Conservation (phyloP, 1,140 invertebrate genomes). For the Hycleus cichorii region DNA sequence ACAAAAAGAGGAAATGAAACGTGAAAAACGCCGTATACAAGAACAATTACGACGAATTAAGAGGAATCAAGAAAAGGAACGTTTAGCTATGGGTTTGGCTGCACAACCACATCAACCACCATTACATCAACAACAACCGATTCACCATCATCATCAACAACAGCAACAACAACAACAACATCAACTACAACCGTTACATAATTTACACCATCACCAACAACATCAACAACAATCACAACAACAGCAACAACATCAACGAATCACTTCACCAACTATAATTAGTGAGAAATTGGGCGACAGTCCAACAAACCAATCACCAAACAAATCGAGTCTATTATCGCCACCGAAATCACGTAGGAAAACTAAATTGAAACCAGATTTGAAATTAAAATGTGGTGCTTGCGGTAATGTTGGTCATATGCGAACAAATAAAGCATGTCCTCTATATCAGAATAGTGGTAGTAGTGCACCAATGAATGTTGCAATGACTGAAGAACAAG, state of each 20-base stretch:
- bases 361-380: slow-evolving; percentile 79
- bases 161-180: no score
- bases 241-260: no score
- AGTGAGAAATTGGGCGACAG: slow-evolving; percentile 20
- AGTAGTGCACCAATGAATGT: slow-evolving; percentile 60
- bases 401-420: slow-evolving; percentile 84
- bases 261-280: slow-evolving; percentile 4
- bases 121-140: no score
- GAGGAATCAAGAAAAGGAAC: slow-evolving; percentile 82
- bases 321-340: slow-evolving; percentile 22
- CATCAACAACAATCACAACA: no score
- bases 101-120: not conserved
- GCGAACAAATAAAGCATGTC: slow-evolving; percentile 93
- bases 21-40: slow-evolving; percentile 92
- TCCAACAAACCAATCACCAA: slow-evolving; percentile 30
- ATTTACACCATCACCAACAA: no score
- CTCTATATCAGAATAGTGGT: slow-evolving; percentile 71
- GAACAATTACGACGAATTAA: slow-evolving; percentile 92
- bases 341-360: slow-evolving; percentile 57
- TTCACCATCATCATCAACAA: no score
- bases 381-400: slow-evolving; percentile 92
- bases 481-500: slow-evolving; percentile 71
- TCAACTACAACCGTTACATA: no score
- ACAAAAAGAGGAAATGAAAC: slow-evolving; percentile 92
- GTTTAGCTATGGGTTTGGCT: slow-evolving; percentile 44